These are phyloP conservation scores for Diorhabda elongata DNA, from an alignment of 1,140 invertebrate species.

Conservation along the genomic window DNA sequence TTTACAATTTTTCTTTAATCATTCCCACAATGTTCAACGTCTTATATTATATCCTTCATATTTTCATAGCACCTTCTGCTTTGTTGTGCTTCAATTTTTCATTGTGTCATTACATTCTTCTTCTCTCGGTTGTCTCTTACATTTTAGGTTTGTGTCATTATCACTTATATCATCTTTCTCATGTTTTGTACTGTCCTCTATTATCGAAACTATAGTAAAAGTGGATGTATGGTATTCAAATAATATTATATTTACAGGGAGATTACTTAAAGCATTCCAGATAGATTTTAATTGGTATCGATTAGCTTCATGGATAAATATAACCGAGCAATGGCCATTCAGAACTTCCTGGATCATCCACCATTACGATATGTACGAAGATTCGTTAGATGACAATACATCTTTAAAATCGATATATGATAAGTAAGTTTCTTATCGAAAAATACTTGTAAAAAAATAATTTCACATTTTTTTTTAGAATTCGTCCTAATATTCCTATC, in stretches of 20 bases:
- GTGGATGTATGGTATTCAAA: too few species aligned
- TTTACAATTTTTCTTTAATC: too few species aligned
- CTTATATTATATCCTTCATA: too few species aligned
- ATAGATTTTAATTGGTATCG: constrained; percentile 99
- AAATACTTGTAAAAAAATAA: neutral
- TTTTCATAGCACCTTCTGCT: too few species aligned
- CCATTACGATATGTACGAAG: constrained; percentile 86
- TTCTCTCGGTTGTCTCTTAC: too few species aligned
- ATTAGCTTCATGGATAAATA: constrained; percentile 94
- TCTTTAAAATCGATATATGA: constrained; percentile 87
- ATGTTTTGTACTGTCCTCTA: too few species aligned
- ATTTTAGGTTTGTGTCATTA: too few species aligned
- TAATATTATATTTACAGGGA: constrained; percentile 56
- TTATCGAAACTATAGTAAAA: too few species aligned
- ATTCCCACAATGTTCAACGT: too few species aligned
- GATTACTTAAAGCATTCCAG: constrained; percentile 94
- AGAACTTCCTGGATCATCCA: constrained; percentile 95
- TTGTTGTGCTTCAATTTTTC: too few species aligned
- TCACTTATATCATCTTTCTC: too few species aligned
- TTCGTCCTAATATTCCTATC: constrained; percentile 73
- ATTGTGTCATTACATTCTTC: too few species aligned
- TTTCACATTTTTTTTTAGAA: constrained; percentile 51
- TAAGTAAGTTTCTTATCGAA: constrained; percentile 61
- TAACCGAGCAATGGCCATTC: constrained; percentile 98
- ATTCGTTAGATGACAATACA: constrained; percentile 78